Evolutionary conservation across 1,140 invertebrate species (phyloP).

Genomic region (Nylanderia fulva): DNA sequence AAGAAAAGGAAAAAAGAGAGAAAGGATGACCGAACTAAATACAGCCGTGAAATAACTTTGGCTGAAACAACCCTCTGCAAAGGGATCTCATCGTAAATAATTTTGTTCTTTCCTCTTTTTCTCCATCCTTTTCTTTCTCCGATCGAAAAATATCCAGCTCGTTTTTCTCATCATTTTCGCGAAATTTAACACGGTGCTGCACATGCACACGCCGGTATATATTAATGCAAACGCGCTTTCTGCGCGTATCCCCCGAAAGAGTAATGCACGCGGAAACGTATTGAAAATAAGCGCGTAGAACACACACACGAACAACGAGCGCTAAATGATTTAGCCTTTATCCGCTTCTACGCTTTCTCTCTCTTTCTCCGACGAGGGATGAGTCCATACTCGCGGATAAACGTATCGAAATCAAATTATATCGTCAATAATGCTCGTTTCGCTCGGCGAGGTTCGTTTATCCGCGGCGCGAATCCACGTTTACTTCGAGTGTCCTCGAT

Average conservation of each 20-base stretch:
- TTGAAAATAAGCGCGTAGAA: conserved; percentile 44
- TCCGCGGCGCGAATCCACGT: conserved; percentile 9
- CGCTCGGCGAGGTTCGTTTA: neutral
- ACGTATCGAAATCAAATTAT: conserved; percentile 50
- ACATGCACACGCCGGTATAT: neutral
- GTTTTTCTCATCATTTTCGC: conserved; percentile 43
- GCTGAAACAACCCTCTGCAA: neutral
- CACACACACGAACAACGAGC: neutral
- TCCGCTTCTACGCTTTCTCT: neutral
- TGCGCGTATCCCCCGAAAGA: conserved; percentile 8
- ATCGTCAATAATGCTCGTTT: conserved; percentile 36
- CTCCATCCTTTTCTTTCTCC: neutral
- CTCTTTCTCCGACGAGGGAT: conserved; percentile 9
- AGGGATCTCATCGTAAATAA: conserved; percentile 38
- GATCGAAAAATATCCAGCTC: conserved; percentile 36
- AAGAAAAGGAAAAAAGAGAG: neutral
- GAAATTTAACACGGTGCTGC: conserved; percentile 35
- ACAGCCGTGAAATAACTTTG: conserved; percentile 50
- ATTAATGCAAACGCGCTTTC: conserved; percentile 38
- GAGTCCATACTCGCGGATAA: conserved; percentile 12
- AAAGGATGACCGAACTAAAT: too few species aligned
- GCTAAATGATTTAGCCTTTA: conserved; percentile 43
- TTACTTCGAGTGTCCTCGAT: conserved; percentile 27
- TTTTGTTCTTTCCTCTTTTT: conserved; percentile 34
- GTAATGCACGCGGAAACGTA: conserved; percentile 42